These are phyloP conservation scores for Cyphomyrmex costatus DNA, from an alignment of 1,140 invertebrate species.

Conservation along the genomic window DNA sequence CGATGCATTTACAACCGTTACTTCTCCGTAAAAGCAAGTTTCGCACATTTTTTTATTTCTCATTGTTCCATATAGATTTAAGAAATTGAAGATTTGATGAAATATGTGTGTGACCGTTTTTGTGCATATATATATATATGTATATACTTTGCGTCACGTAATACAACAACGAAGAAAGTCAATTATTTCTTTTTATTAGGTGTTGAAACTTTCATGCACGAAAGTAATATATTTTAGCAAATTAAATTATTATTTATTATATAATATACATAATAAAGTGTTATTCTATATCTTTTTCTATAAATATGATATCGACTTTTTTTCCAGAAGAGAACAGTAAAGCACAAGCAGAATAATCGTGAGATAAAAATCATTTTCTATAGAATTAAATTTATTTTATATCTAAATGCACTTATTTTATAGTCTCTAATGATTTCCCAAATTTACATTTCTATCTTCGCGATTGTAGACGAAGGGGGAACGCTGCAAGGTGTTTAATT, in stretches of 20 bases:
- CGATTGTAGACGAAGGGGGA: background rate
- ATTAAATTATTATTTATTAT: background rate
- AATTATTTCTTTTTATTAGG: background rate
- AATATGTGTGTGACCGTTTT: background rate
- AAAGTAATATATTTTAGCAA: constrained; percentile 15
- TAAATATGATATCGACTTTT: constrained; percentile 16
- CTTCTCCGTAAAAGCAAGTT: background rate
- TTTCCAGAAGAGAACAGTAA: background rate
- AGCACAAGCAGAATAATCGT: background rate
- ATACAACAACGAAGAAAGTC: background rate
- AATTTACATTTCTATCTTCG: background rate
- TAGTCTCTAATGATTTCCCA: background rate
- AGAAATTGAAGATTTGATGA: background rate
- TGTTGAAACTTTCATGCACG: background rate
- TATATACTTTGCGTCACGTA: background rate
- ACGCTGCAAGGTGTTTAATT: constrained; percentile 23
- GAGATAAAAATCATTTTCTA: background rate
- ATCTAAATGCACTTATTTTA: background rate
- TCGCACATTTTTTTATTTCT: background rate
- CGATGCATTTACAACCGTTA: background rate
- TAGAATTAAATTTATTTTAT: background rate
- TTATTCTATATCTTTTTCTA: constrained; percentile 37
- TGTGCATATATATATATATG: background rate
- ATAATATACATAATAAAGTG: constrained; percentile 6
- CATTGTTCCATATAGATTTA: background rate